Conservation (phyloP, 2,113 vertebrate genomes). For the Anarhynchus alexandrinus region DNA sequence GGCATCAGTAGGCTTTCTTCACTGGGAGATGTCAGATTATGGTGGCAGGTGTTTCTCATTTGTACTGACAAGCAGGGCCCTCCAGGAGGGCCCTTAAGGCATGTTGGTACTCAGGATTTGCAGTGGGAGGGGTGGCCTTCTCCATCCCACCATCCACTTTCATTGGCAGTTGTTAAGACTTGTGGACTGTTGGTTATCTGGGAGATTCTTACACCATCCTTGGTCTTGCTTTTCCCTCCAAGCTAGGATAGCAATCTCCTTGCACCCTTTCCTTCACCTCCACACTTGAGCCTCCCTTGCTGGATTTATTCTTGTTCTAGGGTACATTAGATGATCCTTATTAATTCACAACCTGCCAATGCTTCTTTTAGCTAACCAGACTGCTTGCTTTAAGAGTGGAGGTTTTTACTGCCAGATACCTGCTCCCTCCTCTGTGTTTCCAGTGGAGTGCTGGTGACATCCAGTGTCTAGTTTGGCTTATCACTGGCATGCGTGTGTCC, state of each 20-base stretch:
- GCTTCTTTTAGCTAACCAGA: neutral
- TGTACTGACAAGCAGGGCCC: neutral
- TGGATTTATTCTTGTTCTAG: neutral
- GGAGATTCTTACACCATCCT: neutral
- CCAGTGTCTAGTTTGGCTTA: constrained; percentile 48
- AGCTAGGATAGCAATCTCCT: neutral
- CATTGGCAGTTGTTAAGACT: neutral
- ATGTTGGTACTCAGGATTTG: neutral
- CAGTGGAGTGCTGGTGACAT: constrained; percentile 47
- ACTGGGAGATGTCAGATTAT: neutral
- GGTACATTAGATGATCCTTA: neutral
- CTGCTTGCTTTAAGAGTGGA: constrained; percentile 15
- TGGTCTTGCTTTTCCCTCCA: neutral
- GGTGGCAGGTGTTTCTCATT: neutral
- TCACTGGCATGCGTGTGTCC: neutral
- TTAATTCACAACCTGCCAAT: neutral
- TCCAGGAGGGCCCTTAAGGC: neutral
- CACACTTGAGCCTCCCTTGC: neutral
- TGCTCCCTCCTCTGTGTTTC: constrained; percentile 8
- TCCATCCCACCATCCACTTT: neutral
- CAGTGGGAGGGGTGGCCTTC: neutral
- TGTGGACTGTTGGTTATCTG: neutral
- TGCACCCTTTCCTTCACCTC: neutral
- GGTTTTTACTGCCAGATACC: constrained; percentile 48
- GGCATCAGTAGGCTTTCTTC: neutral